phyloP scores from a whole-genome alignment of 2,113 vertebrate species.

The Ranitomeya variabilis region DNA sequence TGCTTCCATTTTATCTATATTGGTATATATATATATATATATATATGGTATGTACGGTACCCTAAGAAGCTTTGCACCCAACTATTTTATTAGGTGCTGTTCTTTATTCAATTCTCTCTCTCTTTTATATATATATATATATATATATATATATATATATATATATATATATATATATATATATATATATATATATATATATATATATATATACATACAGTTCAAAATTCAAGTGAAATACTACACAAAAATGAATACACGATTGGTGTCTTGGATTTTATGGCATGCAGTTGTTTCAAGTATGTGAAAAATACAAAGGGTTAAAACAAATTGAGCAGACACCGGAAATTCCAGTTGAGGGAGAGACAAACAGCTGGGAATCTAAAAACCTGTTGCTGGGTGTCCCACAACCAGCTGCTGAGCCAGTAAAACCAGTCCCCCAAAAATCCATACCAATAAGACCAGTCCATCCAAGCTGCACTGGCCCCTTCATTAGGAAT shows the following conservation, averaged over 20 bases:
- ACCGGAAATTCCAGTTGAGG: slow-evolving; percentile 52
- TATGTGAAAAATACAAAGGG: slow-evolving; percentile 15
- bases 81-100: too few species aligned
- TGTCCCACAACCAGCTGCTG: slow-evolving; percentile 34
- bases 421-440: slow-evolving; percentile 43
- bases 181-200: too few species aligned
- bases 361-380: slow-evolving; percentile 48
- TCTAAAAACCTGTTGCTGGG: slow-evolving; percentile 40
- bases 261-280: not conserved
- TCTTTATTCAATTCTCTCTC: too few species aligned
- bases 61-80: too few species aligned
- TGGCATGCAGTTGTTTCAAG: slow-evolving; percentile 34
- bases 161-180: too few species aligned
- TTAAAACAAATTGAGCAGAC: slow-evolving; percentile 44
- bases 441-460: slow-evolving; percentile 15
- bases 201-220: not conserved
- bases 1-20: too few species aligned
- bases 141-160: too few species aligned
- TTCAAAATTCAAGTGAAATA: not conserved
- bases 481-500: not conserved
- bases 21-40: too few species aligned
- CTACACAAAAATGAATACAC: not conserved
- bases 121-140: too few species aligned
- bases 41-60: too few species aligned
- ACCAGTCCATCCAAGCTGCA: not conserved